Evolutionary conservation across 2,113 vertebrate genomes (phyloP).

Genomic region (Castor canadensis): DNA sequence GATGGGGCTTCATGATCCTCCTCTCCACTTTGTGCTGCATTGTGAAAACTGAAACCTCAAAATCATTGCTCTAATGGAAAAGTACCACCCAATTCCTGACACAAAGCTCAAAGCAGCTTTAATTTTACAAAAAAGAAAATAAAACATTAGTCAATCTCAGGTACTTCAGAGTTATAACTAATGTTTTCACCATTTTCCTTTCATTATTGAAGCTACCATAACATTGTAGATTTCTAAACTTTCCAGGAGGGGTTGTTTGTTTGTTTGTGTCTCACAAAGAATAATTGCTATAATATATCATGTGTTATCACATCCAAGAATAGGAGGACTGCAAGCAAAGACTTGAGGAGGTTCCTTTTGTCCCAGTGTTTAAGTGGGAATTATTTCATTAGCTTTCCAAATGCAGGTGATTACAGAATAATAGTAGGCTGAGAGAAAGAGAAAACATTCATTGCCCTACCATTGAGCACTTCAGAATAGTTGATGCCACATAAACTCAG

Average conservation of each 20-base stretch:
- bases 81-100: background rate
- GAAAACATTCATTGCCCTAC: background rate
- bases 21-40: background rate
- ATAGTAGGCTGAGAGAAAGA: background rate
- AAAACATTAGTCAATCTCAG: background rate
- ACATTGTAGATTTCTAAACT: background rate
- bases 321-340: background rate
- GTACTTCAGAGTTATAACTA: background rate
- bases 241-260: background rate
- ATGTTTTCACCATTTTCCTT: background rate
- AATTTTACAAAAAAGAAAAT: background rate
- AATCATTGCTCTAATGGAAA: background rate
- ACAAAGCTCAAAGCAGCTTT: background rate
- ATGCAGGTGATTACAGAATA: background rate
- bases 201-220: background rate
- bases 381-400: background rate
- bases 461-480: background rate
- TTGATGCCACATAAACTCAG: background rate
- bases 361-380: background rate
- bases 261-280: background rate
- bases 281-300: background rate
- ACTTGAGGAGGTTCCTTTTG: background rate
- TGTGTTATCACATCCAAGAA: background rate
- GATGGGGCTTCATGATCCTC: background rate
- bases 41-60: background rate